phyloP scores from a whole-genome alignment of 2,797 vertebrate genomes.

The Helostoma temminkii region DNA sequence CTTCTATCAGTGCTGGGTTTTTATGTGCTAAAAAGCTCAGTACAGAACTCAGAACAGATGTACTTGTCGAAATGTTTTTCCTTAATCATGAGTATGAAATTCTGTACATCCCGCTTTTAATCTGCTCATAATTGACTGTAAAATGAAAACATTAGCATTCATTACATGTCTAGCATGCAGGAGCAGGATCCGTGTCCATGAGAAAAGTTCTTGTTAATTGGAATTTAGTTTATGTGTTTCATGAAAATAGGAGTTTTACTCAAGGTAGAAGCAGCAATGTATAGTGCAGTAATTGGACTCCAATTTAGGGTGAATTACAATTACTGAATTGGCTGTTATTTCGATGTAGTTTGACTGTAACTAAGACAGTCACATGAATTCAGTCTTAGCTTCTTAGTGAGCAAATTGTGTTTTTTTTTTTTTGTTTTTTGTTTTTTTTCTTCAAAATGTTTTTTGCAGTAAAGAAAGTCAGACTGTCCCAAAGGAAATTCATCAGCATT shows the following conservation, averaged over 20 bases:
- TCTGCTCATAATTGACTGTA: background rate
- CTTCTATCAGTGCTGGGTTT: constrained; percentile 28
- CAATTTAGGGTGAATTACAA: constrained; percentile 28
- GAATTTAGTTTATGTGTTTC: constrained; percentile 14
- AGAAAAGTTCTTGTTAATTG: background rate
- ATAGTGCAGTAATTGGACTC: constrained; percentile 39
- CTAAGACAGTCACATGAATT: constrained; percentile 58
- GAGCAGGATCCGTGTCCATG: background rate
- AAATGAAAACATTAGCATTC: constrained; percentile 10
- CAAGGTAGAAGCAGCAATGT: constrained; percentile 14
- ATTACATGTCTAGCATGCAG: background rate
- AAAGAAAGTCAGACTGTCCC: constrained; percentile 39
- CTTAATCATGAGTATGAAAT: background rate
- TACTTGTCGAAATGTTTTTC: constrained; percentile 30
- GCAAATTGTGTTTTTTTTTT: constrained; percentile 58
- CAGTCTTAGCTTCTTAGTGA: constrained; percentile 37
- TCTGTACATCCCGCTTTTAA: constrained; percentile 22
- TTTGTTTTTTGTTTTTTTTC: constrained; percentile 14
- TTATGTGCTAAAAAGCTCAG: constrained; percentile 22
- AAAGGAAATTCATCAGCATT: constrained; percentile 62
- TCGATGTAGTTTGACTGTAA: constrained; percentile 42
- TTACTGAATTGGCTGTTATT: constrained; percentile 44
- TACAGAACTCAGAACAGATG: constrained; percentile 37
- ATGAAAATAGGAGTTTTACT: background rate
- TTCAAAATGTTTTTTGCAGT: constrained; percentile 35